Evolutionary conservation across 2,797 vertebrate genomes (phyloP).

Genomic region (Phoebastria nigripes): DNA sequence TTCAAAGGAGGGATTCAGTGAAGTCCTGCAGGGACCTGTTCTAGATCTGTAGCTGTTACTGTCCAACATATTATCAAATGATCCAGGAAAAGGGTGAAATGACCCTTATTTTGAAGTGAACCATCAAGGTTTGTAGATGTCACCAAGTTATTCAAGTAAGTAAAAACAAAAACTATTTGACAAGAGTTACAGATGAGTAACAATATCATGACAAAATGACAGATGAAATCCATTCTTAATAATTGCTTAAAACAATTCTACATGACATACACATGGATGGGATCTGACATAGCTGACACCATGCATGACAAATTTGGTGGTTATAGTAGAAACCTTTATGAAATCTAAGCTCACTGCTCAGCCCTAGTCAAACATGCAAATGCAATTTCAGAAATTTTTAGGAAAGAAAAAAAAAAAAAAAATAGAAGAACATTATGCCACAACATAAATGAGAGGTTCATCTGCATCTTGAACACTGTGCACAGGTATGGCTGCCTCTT

Average conservation of each 20-base stretch:
- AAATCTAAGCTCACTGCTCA: background rate
- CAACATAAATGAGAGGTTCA: background rate
- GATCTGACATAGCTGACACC: background rate
- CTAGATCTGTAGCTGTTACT: background rate
- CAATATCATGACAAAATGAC: background rate
- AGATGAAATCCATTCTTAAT: background rate
- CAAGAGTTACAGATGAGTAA: background rate
- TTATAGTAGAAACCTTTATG: background rate
- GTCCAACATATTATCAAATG: background rate
- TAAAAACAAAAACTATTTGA: background rate
- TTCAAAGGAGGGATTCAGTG: background rate
- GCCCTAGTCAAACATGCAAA: background rate
- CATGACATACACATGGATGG: accelerated
- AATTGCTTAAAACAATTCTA: background rate
- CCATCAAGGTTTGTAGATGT: background rate
- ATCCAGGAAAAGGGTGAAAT: background rate
- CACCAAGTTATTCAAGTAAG: background rate
- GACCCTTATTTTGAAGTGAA: background rate
- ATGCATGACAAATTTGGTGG: accelerated
- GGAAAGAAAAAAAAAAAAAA: background rate
- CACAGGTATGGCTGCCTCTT: background rate
- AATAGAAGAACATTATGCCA: background rate
- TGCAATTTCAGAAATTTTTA: background rate
- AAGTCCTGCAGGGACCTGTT: background rate
- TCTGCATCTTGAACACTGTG: background rate